Conservation (phyloP, 2,797 vertebrate species). For the Orientallactaga sibirica region DNA sequence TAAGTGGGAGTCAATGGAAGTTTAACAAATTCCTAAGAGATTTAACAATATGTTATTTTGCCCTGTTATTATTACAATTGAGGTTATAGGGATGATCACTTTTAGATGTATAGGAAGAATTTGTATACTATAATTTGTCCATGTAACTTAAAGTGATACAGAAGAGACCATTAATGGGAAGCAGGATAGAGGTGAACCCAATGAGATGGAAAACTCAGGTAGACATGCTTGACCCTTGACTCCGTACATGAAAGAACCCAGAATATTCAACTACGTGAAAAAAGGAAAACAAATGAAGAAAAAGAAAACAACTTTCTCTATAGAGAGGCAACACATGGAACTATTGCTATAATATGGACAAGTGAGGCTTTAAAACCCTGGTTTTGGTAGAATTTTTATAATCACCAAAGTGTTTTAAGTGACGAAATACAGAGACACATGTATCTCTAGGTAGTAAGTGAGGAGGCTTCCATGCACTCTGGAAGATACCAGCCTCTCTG, state of each 20-base stretch:
- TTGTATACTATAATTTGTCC: background rate
- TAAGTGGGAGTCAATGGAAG: background rate
- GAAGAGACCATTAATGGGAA: background rate
- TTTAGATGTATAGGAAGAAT: background rate
- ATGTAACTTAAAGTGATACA: conserved; percentile 17
- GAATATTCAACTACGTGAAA: background rate
- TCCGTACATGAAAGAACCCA: background rate
- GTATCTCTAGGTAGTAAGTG: background rate
- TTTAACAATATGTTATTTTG: background rate
- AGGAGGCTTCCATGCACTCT: background rate
- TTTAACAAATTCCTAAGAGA: background rate
- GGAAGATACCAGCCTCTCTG: background rate
- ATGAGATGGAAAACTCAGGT: background rate
- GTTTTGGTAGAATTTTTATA: background rate
- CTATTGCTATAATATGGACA: background rate
- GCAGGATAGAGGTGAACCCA: background rate
- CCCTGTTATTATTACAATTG: background rate
- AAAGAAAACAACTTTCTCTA: background rate
- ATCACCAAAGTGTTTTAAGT: background rate
- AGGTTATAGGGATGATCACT: background rate
- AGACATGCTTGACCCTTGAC: background rate
- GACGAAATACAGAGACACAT: background rate
- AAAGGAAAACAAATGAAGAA: background rate
- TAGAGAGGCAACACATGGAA: background rate
- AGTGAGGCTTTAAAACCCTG: background rate